These are phyloP conservation scores for Sternotherus odoratus DNA, from an alignment of 2,797 vertebrate genomes.

Conservation along the genomic window DNA sequence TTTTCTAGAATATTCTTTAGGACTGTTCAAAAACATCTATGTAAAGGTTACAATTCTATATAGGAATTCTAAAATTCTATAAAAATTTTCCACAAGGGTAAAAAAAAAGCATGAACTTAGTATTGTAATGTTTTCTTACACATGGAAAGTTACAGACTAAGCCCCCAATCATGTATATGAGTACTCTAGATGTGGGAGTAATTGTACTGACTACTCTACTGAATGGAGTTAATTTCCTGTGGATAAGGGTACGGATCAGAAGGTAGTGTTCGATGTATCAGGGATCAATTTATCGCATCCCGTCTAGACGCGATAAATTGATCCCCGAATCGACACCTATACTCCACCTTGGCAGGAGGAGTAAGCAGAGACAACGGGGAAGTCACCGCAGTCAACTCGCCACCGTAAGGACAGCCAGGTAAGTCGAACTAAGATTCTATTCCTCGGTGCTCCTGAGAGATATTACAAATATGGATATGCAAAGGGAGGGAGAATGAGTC, in stretches of 20 bases:
- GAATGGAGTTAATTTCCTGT: neutral
- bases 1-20: neutral
- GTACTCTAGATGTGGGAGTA: neutral
- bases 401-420: too few species aligned
- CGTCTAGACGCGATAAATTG: too few species aligned
- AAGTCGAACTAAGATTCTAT: neutral
- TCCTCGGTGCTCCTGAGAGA: slow-evolving; percentile 58
- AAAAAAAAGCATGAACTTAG: neutral
- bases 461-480: slow-evolving; percentile 53
- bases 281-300: too few species aligned
- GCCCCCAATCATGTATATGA: neutral
- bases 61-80: neutral
- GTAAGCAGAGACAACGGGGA: too few species aligned
- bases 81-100: neutral
- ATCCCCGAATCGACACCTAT: too few species aligned
- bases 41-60: neutral
- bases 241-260: neutral
- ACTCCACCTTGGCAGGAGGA: too few species aligned
- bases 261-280: too few species aligned
- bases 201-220: neutral
- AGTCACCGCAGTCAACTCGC: too few species aligned
- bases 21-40: neutral
- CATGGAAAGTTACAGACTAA: neutral
- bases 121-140: neutral
- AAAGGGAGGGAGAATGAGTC: slow-evolving; percentile 27